Evolutionary conservation across 2,113 vertebrate species (phyloP).

Genomic region (Pollimyrus isidori): DNA sequence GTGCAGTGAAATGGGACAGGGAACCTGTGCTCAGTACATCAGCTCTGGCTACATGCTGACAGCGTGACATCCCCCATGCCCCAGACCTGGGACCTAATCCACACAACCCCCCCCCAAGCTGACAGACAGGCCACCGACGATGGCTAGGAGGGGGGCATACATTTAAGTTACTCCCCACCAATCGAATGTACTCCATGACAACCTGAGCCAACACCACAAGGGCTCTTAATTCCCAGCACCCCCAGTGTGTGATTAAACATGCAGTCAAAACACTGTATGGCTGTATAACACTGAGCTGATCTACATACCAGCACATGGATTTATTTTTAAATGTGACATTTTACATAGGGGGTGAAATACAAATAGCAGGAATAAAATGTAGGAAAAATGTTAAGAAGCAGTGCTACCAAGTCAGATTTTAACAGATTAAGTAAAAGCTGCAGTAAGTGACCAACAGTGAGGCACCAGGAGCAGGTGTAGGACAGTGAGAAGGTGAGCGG

Average conservation of each 20-base stretch:
- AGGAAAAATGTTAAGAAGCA: background rate
- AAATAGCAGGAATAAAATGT: background rate
- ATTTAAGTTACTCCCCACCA: background rate
- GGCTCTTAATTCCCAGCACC: background rate
- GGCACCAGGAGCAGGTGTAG: slow-evolving; percentile 5
- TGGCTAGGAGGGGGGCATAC: background rate
- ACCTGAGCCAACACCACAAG: background rate
- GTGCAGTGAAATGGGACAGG: background rate
- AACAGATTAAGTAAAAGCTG: slow-evolving; percentile 7
- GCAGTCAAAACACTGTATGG: background rate
- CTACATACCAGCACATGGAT: background rate
- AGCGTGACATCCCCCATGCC: background rate
- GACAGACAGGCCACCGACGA: background rate
- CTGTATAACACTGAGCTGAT: background rate
- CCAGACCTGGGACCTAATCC: background rate
- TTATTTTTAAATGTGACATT: background rate
- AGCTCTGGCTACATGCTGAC: background rate
- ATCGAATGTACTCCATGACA: background rate
- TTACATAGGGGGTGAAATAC: background rate
- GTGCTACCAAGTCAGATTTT: background rate
- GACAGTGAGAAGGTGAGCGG: background rate
- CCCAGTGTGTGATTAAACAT: background rate
- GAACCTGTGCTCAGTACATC: background rate
- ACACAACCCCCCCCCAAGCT: background rate
- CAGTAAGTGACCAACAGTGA: slow-evolving; percentile 19